Conservation (phyloP, 2,797 vertebrate genomes). For the Microchirus variegatus region DNA sequence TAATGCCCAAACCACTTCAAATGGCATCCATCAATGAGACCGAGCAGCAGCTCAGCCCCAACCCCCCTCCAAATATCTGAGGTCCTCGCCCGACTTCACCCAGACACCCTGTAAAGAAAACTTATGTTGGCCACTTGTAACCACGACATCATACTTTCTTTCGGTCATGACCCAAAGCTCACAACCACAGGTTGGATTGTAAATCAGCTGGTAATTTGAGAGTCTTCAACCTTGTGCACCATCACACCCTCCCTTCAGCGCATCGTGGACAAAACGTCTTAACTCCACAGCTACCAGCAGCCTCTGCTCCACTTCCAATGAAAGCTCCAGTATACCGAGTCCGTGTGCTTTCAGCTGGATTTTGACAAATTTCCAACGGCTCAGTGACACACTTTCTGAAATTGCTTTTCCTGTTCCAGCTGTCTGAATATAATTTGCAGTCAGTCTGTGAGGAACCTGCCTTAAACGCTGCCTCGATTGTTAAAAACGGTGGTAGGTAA, state of each 20-base stretch:
- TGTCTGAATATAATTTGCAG: constrained; percentile 32
- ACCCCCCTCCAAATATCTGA: background rate
- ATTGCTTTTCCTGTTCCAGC: constrained; percentile 19
- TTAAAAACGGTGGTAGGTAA: constrained; percentile 57
- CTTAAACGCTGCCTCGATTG: constrained; percentile 21
- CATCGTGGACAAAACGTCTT: constrained; percentile 5
- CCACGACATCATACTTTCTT: constrained; percentile 12
- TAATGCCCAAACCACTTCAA: constrained; percentile 11
- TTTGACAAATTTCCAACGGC: constrained; percentile 11
- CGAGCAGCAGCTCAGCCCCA: background rate
- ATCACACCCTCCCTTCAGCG: background rate
- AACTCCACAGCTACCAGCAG: background rate
- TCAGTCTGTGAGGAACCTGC: constrained; percentile 7
- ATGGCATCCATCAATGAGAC: background rate
- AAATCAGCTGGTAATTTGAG: constrained; percentile 24
- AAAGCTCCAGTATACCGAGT: constrained; percentile 6
- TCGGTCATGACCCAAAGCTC: constrained; percentile 7
- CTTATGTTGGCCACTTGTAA: constrained; percentile 5
- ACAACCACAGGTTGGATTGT: constrained; percentile 1
- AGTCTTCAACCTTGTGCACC: background rate
- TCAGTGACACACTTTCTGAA: constrained; percentile 26
- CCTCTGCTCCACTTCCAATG: constrained; percentile 9
- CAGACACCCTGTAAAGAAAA: constrained; percentile 21
- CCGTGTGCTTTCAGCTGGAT: constrained; percentile 12
- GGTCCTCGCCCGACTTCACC: background rate